Evolutionary conservation across 2,113 vertebrate species (phyloP), one percentile per base, ranked within the genome.

Genomic region (Okapia johnstoni): DNA sequence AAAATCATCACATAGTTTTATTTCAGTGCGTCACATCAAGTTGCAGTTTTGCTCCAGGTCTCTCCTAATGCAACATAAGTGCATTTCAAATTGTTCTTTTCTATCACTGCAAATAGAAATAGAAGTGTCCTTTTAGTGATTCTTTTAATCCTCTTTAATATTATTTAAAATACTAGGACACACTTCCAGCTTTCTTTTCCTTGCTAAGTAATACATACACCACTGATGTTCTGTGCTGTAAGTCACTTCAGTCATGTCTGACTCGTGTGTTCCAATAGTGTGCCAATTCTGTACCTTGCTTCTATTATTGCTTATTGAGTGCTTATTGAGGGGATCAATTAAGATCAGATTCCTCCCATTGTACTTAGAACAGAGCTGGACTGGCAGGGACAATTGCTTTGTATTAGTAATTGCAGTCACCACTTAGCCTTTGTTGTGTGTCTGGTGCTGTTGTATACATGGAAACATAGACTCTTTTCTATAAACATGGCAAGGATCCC

Each of bases 111-210:
- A 93, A 93, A 81, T 77, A 66, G 70, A 73, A 57, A 80, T 1
- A 94, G 25, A 92, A 30, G 12, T 61, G 2, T 54, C 19, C 17
- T 89, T 95, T 95, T 7, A 58, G n/a, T 85, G 93, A 92, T 86
- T 93, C 33, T 93, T 87, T 25, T 91, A 85, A 85, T 70, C 50
- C 25, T 57, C 81, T 86, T 66, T 50, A 48, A 86, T 91, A 52
- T 88, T 54, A 92, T 30, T 98, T 92, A 89, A 94, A 95, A 93
- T 81, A 92, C 43, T 25, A 84, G 12, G 8, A 48, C 9, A 70
- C 21, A 76, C 10, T n/a, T 26, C 28, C 54, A 12, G 2, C 54
- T 96, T 87, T 92, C 80, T 96, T 85, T 89, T 73, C 36, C 87
- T 93, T 63, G 15, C 50, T 91, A 52, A 93, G 60, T 46, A 88